Evolutionary conservation across 2,888 invertebrate genomes (phyloP).

Genomic region (Drosophila mercatorum): DNA sequence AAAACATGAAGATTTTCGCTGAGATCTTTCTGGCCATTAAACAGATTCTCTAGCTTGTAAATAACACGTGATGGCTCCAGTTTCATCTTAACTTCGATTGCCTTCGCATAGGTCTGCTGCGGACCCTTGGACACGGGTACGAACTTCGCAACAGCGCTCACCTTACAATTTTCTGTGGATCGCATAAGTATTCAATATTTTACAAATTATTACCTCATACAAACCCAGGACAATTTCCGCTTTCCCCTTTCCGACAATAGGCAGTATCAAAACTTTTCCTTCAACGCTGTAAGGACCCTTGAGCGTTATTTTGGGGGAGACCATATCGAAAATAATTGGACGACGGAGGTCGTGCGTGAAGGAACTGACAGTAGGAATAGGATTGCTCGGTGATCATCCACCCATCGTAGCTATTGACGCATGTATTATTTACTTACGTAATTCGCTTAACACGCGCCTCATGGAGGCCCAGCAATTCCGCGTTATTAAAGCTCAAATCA

Average conservation of each 20-base stretch:
- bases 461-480: constrained; percentile 74
- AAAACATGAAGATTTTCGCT: constrained; percentile 84
- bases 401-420: no score
- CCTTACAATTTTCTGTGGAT: constrained; percentile 37
- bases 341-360: constrained; percentile 59
- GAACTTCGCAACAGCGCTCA: constrained; percentile 40
- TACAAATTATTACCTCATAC: neutral
- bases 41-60: constrained; percentile 81
- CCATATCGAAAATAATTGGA: constrained; percentile 58
- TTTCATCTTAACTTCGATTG: constrained; percentile 50
- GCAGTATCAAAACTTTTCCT: constrained; percentile 78
- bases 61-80: constrained; percentile 61
- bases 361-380: constrained; percentile 53
- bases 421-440: constrained; percentile 54
- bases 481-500: constrained; percentile 77
- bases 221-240: constrained; percentile 70
- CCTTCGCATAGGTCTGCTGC: constrained; percentile 52
- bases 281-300: constrained; percentile 78
- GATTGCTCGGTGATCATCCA: neutral
- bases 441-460: constrained; percentile 45
- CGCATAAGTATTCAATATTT: neutral
- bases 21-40: constrained; percentile 84
- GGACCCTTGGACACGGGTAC: constrained; percentile 55
- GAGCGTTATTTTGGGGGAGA: constrained; percentile 66
- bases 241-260: constrained; percentile 77